Evolutionary conservation across 2,888 invertebrate genomes (phyloP).

Genomic region (Drosophila maculinotata): DNA sequence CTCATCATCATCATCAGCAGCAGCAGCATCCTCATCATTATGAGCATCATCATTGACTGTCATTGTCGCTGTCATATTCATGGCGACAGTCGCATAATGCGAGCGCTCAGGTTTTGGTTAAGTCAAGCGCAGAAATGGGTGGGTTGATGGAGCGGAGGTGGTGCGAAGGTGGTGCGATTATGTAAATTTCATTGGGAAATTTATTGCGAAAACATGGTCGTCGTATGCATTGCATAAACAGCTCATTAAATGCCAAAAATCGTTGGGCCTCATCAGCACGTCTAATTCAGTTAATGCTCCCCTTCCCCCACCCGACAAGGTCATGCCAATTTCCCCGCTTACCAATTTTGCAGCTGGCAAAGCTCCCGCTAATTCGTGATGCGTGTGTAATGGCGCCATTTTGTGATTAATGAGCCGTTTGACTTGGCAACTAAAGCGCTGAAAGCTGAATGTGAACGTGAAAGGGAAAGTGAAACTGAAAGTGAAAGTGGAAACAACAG

Average conservation of each 20-base stretch:
- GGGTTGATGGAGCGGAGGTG: neutral
- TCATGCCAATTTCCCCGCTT: too few species aligned
- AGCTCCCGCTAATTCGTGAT: constrained; percentile 30
- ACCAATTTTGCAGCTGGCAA: neutral
- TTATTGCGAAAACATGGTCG: constrained; percentile 63
- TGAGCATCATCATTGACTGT: constrained; percentile 12
- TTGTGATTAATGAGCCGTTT: constrained; percentile 74
- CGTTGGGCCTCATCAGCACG: constrained; percentile 35
- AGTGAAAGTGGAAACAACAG: constrained; percentile 15
- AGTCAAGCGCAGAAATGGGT: constrained; percentile 14
- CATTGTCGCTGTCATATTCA: constrained; percentile 38
- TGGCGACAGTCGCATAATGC: too few species aligned
- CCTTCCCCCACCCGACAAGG: neutral
- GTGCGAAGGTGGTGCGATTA: constrained; percentile 51
- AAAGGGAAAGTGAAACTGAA: constrained; percentile 1
- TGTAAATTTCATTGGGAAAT: constrained; percentile 67
- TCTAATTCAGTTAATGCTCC: constrained; percentile 30
- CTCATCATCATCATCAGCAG: constrained; percentile 36
- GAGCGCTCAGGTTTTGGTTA: constrained; percentile 52
- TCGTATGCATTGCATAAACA: constrained; percentile 66
- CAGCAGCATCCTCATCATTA: neutral
- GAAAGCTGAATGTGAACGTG: constrained; percentile 9
- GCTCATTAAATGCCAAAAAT: constrained; percentile 67
- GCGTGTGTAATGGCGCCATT: constrained; percentile 53
- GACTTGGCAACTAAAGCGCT: constrained; percentile 37